Base-by-base conservation (phyloP, 2,797 vertebrate genomes). In the Lateolabrax maculatus region DNA sequence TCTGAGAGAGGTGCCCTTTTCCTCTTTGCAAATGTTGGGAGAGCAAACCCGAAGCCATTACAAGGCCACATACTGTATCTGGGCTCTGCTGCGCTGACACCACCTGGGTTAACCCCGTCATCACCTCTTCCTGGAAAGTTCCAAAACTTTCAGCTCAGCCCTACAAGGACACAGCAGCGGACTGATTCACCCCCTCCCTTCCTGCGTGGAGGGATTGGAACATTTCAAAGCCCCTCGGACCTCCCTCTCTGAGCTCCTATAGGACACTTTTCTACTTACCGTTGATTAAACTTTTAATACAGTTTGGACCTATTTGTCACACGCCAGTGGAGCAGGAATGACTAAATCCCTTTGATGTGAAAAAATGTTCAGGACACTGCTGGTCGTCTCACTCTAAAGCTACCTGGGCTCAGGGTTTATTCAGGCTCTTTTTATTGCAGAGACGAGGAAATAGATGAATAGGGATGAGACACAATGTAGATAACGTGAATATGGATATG, bases 91-190 rank as follows among this genome's bases (percentile, higher is more conserved):
- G 0, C 15, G 23, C 23, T 2, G 72, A 70, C 76, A 60, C 11
- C 56, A 44, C 61, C 62, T 48, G 44, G 51, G 61, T 52, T 66
- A 75, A 77, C 71, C 46, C 58, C 10, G 5, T 36, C 18, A 23
- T 36, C 15, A 43, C 48, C 13, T 62, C 71, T 68, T 73, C 74
- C 53, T 84, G 80, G 80, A 89, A 77, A 74, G 77, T 69, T 16
- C 51, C 44, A 53, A 48, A 67, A 49, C 81, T 62, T 84, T 51
- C 58, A 61, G 60, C 56, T 78, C 53, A 48, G 34, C 71, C 77
- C 62, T 80, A 61, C 25, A 78, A 83, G 79, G 78, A 52, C 69
- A 36, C 3, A 58, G 71, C 49, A 52, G 2, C 39, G 41, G 71
- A 52, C 61, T n/a, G 55, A 62, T 67, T 66, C n/a, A 19, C 27